Evolutionary conservation across 1,140 invertebrate species (phyloP), one percentile per base, ranked within the genome.

Genomic region (Charaxes varanes): DNA sequence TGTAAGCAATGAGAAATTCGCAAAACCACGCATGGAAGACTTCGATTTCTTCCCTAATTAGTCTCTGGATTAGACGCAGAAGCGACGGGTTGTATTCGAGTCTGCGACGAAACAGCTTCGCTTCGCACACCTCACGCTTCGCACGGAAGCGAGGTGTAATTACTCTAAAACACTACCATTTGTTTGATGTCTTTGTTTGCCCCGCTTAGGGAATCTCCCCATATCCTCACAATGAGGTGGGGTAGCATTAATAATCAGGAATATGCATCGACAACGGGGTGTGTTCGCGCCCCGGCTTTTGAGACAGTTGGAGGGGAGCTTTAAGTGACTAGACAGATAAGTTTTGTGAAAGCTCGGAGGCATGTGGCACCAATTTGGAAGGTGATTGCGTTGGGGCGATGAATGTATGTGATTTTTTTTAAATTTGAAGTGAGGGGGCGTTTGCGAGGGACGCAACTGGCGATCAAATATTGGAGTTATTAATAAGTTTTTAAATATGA

Each of bases 181-280:
- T 80, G 76, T 83, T 83, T 81, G 79, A 83, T 80, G 79, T 80
- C 79, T 83, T 80, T 83, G 74, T 80, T 82, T 78, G 70, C 67
- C 74, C 67, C 76, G 77, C 76, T 80, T 72, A 79, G 70, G 72
- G 66, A 60, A 77, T 74, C 69, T 70, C 76, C 76, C 73, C 68
- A 65, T 69, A 73, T 77, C 69, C 64, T 61, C 72, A 81, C 72
- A 81, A 79, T 77, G 57, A 64, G 58, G 60, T 51, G 66, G 65
- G 61, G 71, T 71, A 60, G 66, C 69, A 79, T 79, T 81, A 81
- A 83, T 77, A 82, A 79, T 81, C 65, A 65, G 60, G 63, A 77
- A 83, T 80, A 80, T 74, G 73, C 72, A 78, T 78, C 69, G 76
- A 66, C 64, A 55, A 45, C 58, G 54, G 42, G 38, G 60, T 58